Base-by-base conservation (phyloP, 2,797 vertebrate genomes). In the Sardinella longiceps region DNA sequence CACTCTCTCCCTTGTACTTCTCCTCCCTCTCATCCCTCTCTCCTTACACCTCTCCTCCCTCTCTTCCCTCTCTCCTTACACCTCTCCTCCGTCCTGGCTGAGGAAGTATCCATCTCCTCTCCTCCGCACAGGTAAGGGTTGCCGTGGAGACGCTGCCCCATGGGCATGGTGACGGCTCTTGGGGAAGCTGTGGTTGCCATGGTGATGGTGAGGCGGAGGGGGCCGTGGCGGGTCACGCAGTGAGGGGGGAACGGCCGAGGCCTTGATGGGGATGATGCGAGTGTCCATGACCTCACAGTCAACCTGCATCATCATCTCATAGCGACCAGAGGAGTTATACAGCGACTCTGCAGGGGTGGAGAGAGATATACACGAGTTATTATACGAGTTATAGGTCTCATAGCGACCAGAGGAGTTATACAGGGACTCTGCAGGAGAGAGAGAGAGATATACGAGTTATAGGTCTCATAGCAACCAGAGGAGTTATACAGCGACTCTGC, bases 291-390 rank as follows among this genome's bases (percentile, higher is more conserved):
- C 97, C 92, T 98, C 97, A 4, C 97, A 98, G 91, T 98, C 97
- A 1, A 98, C 97, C 94, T 98, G 97, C 97, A 98, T 98, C 97
- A 98, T 98, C 93, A 97, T 96, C 94, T 98, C 97, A 15, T 97
- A 97, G 43, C 95, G 96, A 85, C 93, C 92, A 0, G 95, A 93
- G 1, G 95, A 87, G 63, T 97, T 93, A 82, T 95, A 97, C 2
- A 97, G 89, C 0, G 95, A 97, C 93, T 97, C 97, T 98, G 94
- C 0, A 81, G n/a, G 66, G 37, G 30, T 20, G 15, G 48, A 45
- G 14, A 81, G 0, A 33, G 6, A 10, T 10, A 12, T n/a, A n/a
- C n/a, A n/a, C n/a, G n/a, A n/a, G n/a, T n/a, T n/a, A n/a, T n/a
- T n/a, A n/a, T n/a, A n/a, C n/a, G n/a, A n/a, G n/a, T n/a, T n/a